phyloP scores from a whole-genome alignment of 2,113 vertebrate species.

The Anhinga rufa region DNA sequence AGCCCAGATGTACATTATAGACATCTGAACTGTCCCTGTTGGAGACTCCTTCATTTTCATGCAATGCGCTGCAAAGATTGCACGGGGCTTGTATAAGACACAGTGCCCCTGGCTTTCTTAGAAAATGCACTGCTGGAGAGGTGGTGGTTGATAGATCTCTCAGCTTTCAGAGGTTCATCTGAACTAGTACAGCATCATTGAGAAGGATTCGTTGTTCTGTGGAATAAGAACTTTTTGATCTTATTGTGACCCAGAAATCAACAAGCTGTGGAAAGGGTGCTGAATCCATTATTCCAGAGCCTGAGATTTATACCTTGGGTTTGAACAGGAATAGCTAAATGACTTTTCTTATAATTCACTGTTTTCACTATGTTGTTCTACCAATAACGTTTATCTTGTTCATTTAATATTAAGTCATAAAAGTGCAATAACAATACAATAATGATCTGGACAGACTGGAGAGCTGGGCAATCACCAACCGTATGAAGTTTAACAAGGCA shows the following conservation, averaged over 20 bases:
- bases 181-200: not conserved
- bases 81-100: not conserved
- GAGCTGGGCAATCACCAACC: no score
- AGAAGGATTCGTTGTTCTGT: not conserved
- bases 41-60: not conserved
- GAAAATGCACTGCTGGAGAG: not conserved
- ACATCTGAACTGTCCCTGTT: not conserved
- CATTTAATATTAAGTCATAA: not conserved
- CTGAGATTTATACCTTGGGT: not conserved
- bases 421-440: slow-evolving; percentile 30
- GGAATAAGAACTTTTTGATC: not conserved
- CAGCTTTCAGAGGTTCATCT: not conserved
- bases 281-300: not conserved
- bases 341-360: not conserved
- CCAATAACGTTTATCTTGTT: not conserved
- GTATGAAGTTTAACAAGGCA: no score
- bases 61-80: not conserved
- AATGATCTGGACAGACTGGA: not conserved
- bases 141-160: not conserved
- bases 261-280: not conserved
- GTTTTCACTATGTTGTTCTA: not conserved
- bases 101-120: not conserved
- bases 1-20: not conserved
- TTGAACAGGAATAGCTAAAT: not conserved
- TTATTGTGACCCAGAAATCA: slow-evolving; percentile 12